Evolutionary conservation across 2,888 invertebrate species (phyloP).

Genomic region (Sinodicranocentrus sp.): DNA sequence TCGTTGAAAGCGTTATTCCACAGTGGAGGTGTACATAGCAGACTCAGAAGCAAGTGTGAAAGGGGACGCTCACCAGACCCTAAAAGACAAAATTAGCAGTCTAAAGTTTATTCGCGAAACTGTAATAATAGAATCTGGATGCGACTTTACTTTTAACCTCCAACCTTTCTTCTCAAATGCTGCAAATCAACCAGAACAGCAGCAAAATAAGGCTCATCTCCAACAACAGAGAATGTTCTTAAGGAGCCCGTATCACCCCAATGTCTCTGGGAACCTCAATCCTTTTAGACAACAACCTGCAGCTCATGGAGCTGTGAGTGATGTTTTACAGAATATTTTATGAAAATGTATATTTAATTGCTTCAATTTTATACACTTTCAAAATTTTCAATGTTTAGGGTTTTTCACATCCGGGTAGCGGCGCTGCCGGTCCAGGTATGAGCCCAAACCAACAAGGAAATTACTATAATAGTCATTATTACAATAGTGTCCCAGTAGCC

Average conservation of each 20-base stretch:
- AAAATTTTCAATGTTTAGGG: not conserved
- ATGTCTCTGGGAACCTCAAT: not conserved
- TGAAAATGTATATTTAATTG: too few relatives aligned
- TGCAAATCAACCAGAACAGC: not conserved
- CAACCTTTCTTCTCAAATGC: constrained; percentile 38
- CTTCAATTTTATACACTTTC: not conserved
- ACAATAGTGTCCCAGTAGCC: too few relatives aligned
- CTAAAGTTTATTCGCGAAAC: constrained; percentile 47
- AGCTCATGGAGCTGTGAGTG: not conserved
- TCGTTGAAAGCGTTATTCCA: constrained; percentile 56
- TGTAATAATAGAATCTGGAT: constrained; percentile 64
- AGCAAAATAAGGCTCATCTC: not conserved
- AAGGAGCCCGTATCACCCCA: constrained; percentile 42
- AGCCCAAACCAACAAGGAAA: too few relatives aligned
- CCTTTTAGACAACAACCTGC: constrained; percentile 3
- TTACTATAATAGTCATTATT: too few relatives aligned
- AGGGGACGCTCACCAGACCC: not conserved
- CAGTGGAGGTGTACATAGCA: constrained; percentile 59
- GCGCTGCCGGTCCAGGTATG: too few relatives aligned
- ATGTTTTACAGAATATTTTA: not conserved
- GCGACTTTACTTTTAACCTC: constrained; percentile 64
- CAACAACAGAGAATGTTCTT: not conserved
- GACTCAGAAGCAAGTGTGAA: not conserved
- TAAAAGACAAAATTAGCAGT: not conserved
- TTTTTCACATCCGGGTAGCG: too few relatives aligned